Conservation (phyloP, 2,888 invertebrate genomes). For the Brachycybe producta region DNA sequence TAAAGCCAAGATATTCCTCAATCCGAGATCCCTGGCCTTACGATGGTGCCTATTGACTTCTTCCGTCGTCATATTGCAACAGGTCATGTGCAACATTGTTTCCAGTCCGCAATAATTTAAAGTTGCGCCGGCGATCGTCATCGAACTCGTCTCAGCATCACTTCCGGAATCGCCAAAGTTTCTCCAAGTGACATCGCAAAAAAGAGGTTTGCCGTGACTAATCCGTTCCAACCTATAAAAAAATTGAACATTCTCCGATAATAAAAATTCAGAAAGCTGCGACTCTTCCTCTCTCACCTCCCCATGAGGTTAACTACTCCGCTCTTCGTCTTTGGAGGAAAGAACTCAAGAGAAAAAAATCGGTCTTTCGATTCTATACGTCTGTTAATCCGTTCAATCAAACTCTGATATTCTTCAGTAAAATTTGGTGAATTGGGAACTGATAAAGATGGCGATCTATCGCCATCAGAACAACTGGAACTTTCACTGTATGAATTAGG, state of each 20-base stretch:
- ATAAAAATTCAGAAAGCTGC: too few species aligned
- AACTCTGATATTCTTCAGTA: conserved; percentile 7
- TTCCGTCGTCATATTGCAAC: conserved; percentile 36
- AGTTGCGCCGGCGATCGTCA: conserved; percentile 42
- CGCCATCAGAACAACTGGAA: too few species aligned
- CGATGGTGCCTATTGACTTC: conserved; percentile 39
- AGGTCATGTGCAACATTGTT: conserved; percentile 47
- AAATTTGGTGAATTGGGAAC: too few species aligned
- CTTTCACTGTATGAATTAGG: too few species aligned
- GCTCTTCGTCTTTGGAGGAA: conserved; percentile 36
- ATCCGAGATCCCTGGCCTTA: conserved; percentile 46
- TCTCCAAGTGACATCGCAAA: conserved; percentile 48
- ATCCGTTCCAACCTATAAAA: conserved; percentile 39
- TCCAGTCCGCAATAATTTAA: conserved; percentile 44
- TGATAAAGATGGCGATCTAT: too few species aligned
- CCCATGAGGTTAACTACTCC: conserved; percentile 3
- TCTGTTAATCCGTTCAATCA: conserved; percentile 10
- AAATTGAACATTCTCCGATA: too few species aligned
- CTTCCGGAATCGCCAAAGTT: conserved; percentile 41
- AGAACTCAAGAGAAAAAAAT: conserved; percentile 46
- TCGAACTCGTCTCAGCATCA: conserved; percentile 42
- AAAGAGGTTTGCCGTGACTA: conserved; percentile 41
- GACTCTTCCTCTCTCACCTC: too few species aligned
- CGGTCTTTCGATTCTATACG: conserved; percentile 35
- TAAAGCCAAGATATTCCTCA: conserved; percentile 56